Base-by-base conservation (phyloP, 92 coral and sea anemone genomes). In the Parazoanthus swiftii region DNA sequence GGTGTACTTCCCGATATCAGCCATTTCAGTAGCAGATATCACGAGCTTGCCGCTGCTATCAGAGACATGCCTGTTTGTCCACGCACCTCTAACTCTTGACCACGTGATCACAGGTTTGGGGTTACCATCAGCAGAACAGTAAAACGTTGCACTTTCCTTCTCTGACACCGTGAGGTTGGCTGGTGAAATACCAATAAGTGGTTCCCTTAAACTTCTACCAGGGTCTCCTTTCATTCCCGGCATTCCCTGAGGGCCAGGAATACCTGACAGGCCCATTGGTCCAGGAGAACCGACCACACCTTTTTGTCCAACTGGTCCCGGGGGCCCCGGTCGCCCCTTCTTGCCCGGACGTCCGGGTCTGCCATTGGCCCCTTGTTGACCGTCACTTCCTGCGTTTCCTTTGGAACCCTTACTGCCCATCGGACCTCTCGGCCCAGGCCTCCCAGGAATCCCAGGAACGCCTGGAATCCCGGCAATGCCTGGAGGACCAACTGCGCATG, bases 351-450 rank as follows among this genome's bases (percentile, higher is more conserved):
- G 79, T 39, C 79, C 79, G 14, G 79, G 50, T 36, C 50, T 36
- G 29, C 79, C 79, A 11, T 6, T 75, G 50, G 50, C 4, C 37
- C 79, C 79, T 38, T 38, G 6, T 18, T 75, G 51, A 1, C 51
- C 51, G 51, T 48, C 51, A 6, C 51, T 75, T 75, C 79, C 79
- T 14, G 79, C 38, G 8, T 37, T 75, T 20, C 79, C 79, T 15
- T 75, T 75, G 44, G 79, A 37, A 75, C 79, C 79, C 37, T 9
- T 75, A 39, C 79, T 75, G 7, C 79, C 79, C 29, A 23, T 7
- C 3, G 48, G 79, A 75, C 79, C 79, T 37, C 51, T 75, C 79
- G 79, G 79, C 44, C 79, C 79, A 75, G 79, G 79, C 79, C 79
- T 75, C 50, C 79, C 79, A 14, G 79, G 79, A 75, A 75, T 75